These are phyloP conservation scores for Steinernema khuongi DNA, from an alignment of 1,140 invertebrate genomes.

Conservation along the genomic window DNA sequence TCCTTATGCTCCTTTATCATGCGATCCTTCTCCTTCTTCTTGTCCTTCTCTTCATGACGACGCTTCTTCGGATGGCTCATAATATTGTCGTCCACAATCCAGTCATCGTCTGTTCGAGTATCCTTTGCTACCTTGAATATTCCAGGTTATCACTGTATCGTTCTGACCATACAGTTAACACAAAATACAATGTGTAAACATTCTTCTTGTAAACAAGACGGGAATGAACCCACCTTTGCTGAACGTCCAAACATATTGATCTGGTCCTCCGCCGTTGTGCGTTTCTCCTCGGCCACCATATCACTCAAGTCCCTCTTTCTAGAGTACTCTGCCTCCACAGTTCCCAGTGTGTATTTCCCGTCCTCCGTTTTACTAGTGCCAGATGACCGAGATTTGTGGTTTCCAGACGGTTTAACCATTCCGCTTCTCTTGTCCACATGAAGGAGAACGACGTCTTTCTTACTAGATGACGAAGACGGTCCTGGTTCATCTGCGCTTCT, in stretches of 20 bases:
- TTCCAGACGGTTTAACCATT: conserved; percentile 4
- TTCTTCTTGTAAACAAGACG: conserved; percentile 12
- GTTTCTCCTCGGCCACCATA: conserved; percentile 75
- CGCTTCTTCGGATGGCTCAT: conserved; percentile 68
- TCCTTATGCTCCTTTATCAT: conserved; percentile 65
- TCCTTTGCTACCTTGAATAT: conserved; percentile 44
- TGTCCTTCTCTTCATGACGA: conserved; percentile 66
- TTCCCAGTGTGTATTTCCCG: not conserved
- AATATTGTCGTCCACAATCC: conserved; percentile 81
- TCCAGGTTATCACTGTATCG: conserved; percentile 17
- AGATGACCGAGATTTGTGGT: conserved; percentile 12
- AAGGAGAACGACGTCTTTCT: conserved; percentile 12
- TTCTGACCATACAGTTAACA: conserved; percentile 17
- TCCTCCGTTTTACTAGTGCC: conserved; percentile 20
- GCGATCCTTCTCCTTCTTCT: conserved; percentile 64
- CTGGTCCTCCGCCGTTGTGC: conserved; percentile 73
- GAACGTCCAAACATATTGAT: conserved; percentile 74
- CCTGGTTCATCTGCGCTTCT: not conserved
- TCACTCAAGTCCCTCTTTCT: conserved; percentile 40
- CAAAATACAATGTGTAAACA: not conserved
- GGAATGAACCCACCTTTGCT: conserved; percentile 63
- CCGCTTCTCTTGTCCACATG: not conserved
- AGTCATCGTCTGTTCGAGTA: conserved; percentile 64
- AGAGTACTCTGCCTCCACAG: conserved; percentile 45
- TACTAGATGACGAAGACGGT: not conserved